Percentiles rank a stretch among this genome's conserved stretches.
These are phyloP conservation scores for Tragelaphus imberbis DNA, from an alignment of 2,113 vertebrate genomes.

Conservation along the genomic window DNA sequence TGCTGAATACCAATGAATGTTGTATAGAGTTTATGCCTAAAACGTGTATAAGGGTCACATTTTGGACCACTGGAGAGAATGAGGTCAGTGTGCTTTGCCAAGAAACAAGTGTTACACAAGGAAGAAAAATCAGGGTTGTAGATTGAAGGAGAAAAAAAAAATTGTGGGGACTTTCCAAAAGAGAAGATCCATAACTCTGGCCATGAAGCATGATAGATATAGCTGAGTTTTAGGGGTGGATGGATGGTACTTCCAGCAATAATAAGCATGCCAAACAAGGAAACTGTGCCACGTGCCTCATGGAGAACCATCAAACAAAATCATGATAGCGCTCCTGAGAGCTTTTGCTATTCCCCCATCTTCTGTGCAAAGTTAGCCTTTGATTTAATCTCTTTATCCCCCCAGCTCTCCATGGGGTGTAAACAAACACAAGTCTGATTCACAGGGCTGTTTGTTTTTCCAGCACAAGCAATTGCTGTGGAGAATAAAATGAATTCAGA, in stretches of 20 bases:
- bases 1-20: neutral
- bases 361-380: neutral
- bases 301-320: neutral
- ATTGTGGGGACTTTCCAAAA: neutral
- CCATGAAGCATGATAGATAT: neutral
- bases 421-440: slow-evolving; percentile 25
- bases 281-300: fast-evolving
- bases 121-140: neutral
- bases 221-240: neutral
- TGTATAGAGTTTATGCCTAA: neutral
- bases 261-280: neutral
- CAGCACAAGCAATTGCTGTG: slow-evolving; percentile 23
- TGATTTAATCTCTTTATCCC: neutral
- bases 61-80: neutral
- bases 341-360: neutral
- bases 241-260: neutral
- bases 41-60: neutral
- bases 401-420: neutral
- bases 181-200: neutral
- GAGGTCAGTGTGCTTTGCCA: neutral
- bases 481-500: slow-evolving; percentile 51
- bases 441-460: slow-evolving; percentile 40
- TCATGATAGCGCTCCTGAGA: fast-evolving
- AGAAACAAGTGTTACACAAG: neutral
- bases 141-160: neutral